These are phyloP conservation scores for Spinibarbus caldwelli DNA, from an alignment of 2,797 vertebrate species.

Conservation along the genomic window DNA sequence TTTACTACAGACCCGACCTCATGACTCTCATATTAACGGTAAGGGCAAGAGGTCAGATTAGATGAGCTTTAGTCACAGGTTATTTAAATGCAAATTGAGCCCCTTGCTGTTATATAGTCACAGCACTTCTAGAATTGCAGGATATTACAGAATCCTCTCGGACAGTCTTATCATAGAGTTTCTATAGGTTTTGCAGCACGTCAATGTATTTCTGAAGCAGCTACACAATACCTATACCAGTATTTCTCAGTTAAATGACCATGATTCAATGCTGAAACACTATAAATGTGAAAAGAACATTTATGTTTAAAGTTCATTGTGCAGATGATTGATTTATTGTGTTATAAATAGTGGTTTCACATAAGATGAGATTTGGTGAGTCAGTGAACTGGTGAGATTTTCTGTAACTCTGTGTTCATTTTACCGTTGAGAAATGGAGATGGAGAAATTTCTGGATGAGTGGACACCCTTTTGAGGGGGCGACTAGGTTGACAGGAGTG, in stretches of 20 bases:
- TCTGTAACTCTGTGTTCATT: neutral
- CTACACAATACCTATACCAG: no score
- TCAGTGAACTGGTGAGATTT: conserved; percentile 12
- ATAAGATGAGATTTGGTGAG: neutral
- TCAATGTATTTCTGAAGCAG: neutral
- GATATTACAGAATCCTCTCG: neutral
- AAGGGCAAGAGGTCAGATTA: conserved; percentile 4
- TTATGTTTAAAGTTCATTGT: neutral
- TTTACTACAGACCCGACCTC: conserved; percentile 8
- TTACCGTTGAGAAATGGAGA: neutral
- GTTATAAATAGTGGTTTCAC: neutral
- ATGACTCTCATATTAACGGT: conserved; percentile 14
- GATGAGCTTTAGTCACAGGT: conserved; percentile 38
- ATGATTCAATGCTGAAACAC: neutral
- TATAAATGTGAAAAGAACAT: neutral
- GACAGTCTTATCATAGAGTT: neutral
- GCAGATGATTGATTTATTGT: neutral
- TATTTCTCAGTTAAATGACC: neutral
- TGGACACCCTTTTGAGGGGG: conserved; percentile 34
- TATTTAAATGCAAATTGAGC: conserved; percentile 48
- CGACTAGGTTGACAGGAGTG: conserved; percentile 7
- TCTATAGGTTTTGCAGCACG: conserved; percentile 3
- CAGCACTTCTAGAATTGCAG: neutral
- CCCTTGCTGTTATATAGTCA: conserved; percentile 18
- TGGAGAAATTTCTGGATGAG: conserved; percentile 46